Evolutionary conservation across 2,797 vertebrate species (phyloP).

Genomic region (Percopsis omiscomaycus): DNA sequence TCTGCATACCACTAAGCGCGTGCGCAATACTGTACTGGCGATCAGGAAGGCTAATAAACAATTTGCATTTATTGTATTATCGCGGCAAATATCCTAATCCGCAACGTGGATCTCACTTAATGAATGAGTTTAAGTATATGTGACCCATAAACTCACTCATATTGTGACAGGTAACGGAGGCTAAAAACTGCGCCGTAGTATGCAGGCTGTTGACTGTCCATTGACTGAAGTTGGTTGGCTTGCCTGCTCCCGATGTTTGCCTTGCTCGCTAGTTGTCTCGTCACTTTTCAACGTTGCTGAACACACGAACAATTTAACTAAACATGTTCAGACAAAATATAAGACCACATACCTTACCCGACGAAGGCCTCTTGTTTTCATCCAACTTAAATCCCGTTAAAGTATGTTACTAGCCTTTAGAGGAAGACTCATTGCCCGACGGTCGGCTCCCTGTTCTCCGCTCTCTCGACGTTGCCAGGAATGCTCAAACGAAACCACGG

Average conservation of each 20-base stretch:
- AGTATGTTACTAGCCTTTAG: constrained; percentile 51
- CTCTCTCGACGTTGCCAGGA: constrained; percentile 68
- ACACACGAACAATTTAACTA: constrained; percentile 34
- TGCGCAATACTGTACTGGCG: constrained; percentile 54
- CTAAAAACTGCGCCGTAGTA: constrained; percentile 32
- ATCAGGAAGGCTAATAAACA: constrained; percentile 57
- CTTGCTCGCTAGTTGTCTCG: constrained; percentile 59
- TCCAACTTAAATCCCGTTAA: constrained; percentile 58
- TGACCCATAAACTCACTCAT: neutral
- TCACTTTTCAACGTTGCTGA: constrained; percentile 71
- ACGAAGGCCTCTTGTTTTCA: constrained; percentile 16
- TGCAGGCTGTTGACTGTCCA: constrained; percentile 31
- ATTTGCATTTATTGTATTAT: constrained; percentile 52
- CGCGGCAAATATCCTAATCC: constrained; percentile 13
- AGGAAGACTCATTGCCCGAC: constrained; percentile 45
- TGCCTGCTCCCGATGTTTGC: constrained; percentile 47
- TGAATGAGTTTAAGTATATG: constrained; percentile 13
- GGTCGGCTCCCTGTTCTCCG: constrained; percentile 56
- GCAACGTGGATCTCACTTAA: neutral
- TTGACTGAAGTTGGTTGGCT: constrained; percentile 69
- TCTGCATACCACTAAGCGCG: constrained; percentile 44
- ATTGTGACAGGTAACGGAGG: neutral
- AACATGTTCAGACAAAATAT: constrained; percentile 36
- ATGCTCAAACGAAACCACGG: constrained; percentile 81
- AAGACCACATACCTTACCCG: constrained; percentile 49